Evolutionary conservation across 2,113 vertebrate genomes (phyloP), one percentile per base, ranked within the genome.

Genomic region (Rhabdomys dilectus): DNA sequence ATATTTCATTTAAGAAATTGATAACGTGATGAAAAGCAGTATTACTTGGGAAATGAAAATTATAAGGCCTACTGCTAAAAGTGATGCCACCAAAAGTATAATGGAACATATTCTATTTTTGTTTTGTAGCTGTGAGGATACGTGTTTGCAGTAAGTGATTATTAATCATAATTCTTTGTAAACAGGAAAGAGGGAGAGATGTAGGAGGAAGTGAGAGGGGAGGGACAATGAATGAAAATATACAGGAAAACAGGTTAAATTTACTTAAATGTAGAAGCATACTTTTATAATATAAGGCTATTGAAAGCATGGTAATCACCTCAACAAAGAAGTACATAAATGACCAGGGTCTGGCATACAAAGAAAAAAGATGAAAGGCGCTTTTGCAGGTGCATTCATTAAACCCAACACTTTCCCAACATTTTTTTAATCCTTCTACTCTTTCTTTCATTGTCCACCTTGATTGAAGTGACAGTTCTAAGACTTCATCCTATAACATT

Each of bases 1-100:
- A 94, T 96, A 95, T 96, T 93, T 97, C 85, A 96, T 94, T 91
- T 85, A 78, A 89, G 88, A 64, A 94, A 77, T 45, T 94, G 78
- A 80, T 42, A 93, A 97, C 68, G 62, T 96, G 91, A 96, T 96
- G 91, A 96, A 96, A 96, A 96, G 84, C 31, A 81, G 24, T 88
- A 94, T 84, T 91, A 68, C 80, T 96, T 94, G 24, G 21, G 21
- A 97, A 97, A 95, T 93, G 68, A 64, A 95, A 97, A 24, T 93
- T 91, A 82, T 4, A 88, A 96, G 45, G 87, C 85, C 87, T 96
- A 64, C 62, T 95, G 53, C 64, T 96, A 95, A 92, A 45, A 91
- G 19, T 93, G 73, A 96, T 95, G 39, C 36, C 88, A 96, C 84
- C 16, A 60, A 88, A 84, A 94, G 45, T 80, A 36, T 87, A 96